phyloP scores from a whole-genome alignment of 23 tunicate species.

The Styela clava region DNA sequence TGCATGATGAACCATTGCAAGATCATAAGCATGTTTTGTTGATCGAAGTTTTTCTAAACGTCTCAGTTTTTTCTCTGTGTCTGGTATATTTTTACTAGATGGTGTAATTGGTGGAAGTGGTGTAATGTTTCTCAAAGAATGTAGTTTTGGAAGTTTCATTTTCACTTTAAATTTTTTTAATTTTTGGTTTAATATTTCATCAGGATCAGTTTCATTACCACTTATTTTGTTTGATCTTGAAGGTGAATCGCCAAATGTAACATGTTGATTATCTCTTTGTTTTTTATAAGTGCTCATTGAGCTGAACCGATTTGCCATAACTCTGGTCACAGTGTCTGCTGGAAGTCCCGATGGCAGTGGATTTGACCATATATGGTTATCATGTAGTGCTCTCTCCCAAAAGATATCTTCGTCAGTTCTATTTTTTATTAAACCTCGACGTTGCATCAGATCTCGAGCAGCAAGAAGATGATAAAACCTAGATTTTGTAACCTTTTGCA shows the following conservation, averaged over 20 bases:
- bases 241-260: conserved; percentile 5
- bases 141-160: conserved; percentile 12
- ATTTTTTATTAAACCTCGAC: conserved; percentile 8
- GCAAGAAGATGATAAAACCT: conserved; percentile 23
- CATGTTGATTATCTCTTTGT: neutral
- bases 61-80: neutral
- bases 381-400: conserved; percentile 2
- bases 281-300: neutral
- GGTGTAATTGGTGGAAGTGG: conserved; percentile 17
- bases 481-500: conserved; percentile 24
- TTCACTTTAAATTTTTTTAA: conserved; percentile 5
- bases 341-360: conserved; percentile 19
- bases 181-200: neutral
- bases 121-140: conserved; percentile 1
- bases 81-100: neutral
- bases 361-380: conserved; percentile 12
- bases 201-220: neutral
- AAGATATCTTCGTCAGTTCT: conserved; percentile 17
- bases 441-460: conserved; percentile 4
- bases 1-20: conserved; percentile 28
- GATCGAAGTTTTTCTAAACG: neutral
- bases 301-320: conserved; percentile 21
- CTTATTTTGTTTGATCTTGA: neutral
- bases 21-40: conserved; percentile 14
- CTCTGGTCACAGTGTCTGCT: neutral